Base-by-base conservation (phyloP, 2,113 vertebrate genomes). In the Athene noctua region DNA sequence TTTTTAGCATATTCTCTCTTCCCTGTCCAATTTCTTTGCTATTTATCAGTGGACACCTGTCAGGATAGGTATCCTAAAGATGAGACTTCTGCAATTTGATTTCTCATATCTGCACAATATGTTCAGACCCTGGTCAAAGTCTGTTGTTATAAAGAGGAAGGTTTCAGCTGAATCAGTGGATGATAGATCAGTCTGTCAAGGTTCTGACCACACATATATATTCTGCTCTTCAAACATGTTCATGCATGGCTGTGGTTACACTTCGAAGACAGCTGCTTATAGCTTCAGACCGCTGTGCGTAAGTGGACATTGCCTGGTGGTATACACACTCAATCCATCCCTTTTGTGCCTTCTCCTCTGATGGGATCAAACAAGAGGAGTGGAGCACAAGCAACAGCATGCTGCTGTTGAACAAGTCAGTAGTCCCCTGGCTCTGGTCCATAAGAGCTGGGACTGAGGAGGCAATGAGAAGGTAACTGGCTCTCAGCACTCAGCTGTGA, bases 1-100 rank as follows among this genome's bases (percentile, higher is more conserved):
- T 96, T 97, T 97, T 97, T 94, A 91, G 72, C 55, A 84, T 74
- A 73, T 77, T 80, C 14, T 90, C 12, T 74, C n/a, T 80, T 90
- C 19, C n/a, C 7, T 95, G 38, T 55, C 34, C 55, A 91, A 57
- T 81, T 82, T 68, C 15, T 67, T 86, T 10, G 4, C 7, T 51
- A 13, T 73, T 85, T 88, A 29, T 66, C 54, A 40, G 21, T 17
- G 40, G 86, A 38, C 27, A 38, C 2, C 22, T 85, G 55, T 61
- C 55, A 83, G 4, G 4, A n/a, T 42, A 51, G 32, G 10, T 62
- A 19, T 77, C 9, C 10, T 62, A 38, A 74, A 58, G 46, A 54
- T 40, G 29, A 86, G 20, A 61, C 4, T 82, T 7, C 26, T 47
- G 14, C 46, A 72, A 32, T 86, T 93, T 90, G 5, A 4, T 90